phyloP scores from a whole-genome alignment of 2,797 vertebrate genomes.

The Bovichtus variegatus region DNA sequence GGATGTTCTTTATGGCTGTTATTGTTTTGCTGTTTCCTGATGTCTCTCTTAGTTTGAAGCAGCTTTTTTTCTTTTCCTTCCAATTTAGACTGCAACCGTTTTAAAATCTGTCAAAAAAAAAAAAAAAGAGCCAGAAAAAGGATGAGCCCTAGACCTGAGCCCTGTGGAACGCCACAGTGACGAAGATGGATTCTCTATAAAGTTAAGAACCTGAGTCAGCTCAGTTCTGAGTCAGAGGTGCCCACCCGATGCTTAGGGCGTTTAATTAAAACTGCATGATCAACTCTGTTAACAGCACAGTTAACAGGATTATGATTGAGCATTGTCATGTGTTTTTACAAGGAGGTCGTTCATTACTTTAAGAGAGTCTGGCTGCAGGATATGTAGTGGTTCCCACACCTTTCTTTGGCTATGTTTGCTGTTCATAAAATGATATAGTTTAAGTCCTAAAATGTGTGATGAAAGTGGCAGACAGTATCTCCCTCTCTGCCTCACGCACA shows the following conservation, averaged over 20 bases:
- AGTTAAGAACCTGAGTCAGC: conserved; percentile 13
- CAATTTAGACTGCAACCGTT: neutral
- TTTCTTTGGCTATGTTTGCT: neutral
- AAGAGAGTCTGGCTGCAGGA: conserved; percentile 3
- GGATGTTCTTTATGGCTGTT: neutral
- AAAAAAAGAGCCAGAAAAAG: neutral
- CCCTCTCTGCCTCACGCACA: neutral
- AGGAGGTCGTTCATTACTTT: conserved; percentile 29
- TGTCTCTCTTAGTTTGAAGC: neutral
- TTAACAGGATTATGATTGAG: conserved; percentile 32
- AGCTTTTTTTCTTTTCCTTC: neutral
- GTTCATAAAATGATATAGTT: neutral
- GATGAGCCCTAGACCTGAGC: neutral
- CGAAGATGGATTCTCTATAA: conserved; percentile 15
- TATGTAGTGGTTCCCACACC: conserved; percentile 14
- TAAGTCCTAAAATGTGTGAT: neutral
- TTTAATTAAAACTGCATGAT: conserved; percentile 48
- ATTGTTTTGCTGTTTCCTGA: neutral
- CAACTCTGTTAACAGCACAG: conserved; percentile 15
- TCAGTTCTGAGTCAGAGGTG: conserved; percentile 8
- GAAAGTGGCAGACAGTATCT: neutral
- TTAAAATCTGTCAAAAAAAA: no score
- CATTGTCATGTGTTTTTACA: conserved; percentile 28
- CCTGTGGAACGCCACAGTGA: conserved; percentile 20
- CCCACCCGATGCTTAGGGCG: conserved; percentile 32